These are phyloP conservation scores for Arremon aurantiirostris DNA, from an alignment of 2,797 vertebrate genomes.

Conservation along the genomic window DNA sequence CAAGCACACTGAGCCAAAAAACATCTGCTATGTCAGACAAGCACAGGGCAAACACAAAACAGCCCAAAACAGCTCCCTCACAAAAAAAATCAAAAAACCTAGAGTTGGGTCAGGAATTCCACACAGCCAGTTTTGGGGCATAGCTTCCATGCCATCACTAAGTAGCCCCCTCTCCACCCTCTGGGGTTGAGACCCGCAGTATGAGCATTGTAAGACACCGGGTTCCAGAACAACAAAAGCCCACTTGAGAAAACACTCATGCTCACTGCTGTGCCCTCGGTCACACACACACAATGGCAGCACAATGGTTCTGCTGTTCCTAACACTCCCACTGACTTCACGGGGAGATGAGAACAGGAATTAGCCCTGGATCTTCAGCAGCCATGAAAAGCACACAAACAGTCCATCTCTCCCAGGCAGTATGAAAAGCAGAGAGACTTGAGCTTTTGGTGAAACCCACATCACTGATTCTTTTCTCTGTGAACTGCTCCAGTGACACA, in stretches of 20 bases:
- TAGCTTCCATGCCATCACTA: neutral
- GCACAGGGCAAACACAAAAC: neutral
- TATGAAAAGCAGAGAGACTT: neutral
- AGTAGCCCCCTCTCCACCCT: neutral
- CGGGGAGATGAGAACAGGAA: neutral
- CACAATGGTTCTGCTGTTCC: neutral
- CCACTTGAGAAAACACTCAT: neutral
- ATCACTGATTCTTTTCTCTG: neutral
- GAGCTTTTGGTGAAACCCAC: neutral
- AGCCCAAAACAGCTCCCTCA: neutral
- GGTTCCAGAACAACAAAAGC: neutral
- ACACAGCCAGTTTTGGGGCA: neutral
- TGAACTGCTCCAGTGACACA: neutral
- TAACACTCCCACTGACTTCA: neutral
- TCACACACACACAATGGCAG: neutral
- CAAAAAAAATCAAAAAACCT: accelerated
- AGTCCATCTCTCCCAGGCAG: neutral
- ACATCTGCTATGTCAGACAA: neutral
- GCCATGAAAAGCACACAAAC: neutral
- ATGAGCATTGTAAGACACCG: neutral
- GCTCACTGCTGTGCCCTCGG: neutral
- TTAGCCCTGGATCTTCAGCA: neutral
- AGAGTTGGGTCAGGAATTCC: neutral
- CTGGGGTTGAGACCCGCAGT: neutral
- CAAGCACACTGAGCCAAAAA: neutral